Percentiles rank a stretch among this genome's conserved stretches.
phyloP scores from a whole-genome alignment of 2,888 invertebrate genomes.

The Macroteleia sp. region DNA sequence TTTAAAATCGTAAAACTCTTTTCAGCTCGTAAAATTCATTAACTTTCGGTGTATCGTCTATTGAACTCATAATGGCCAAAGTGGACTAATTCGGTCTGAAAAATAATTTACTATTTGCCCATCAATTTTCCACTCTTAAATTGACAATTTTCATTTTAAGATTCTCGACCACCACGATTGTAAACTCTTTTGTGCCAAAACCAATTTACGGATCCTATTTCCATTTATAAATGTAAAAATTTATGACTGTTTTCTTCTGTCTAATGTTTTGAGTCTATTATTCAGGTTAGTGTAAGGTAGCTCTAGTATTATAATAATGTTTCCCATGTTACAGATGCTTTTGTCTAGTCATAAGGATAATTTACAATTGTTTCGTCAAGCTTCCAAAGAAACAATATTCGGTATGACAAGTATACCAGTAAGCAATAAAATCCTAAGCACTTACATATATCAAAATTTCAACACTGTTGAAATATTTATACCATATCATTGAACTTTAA shows the following conservation, averaged over 20 bases:
- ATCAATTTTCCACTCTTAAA: not conserved
- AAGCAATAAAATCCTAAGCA: constrained; percentile 37
- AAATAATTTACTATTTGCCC: not conserved
- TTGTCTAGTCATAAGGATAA: constrained; percentile 14
- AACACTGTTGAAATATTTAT: no score
- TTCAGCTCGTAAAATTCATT: not conserved
- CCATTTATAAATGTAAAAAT: constrained; percentile 13
- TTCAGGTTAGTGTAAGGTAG: constrained; percentile 4
- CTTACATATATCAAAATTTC: no score
- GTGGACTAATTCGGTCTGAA: not conserved
- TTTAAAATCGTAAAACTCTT: not conserved
- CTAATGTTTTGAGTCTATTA: not conserved
- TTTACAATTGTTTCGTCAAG: constrained; percentile 34
- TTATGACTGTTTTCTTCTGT: constrained; percentile 4
- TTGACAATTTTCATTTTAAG: not conserved
- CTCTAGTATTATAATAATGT: not conserved
- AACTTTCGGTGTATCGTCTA: not conserved
- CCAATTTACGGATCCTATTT: not conserved
- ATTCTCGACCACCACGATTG: not conserved
- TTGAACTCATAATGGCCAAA: not conserved
- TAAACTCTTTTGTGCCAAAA: not conserved
- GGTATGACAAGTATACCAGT: constrained; percentile 36
- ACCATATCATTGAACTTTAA: no score
- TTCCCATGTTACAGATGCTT: constrained; percentile 1
- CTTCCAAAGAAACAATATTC: not conserved